Evolutionary conservation across 1,140 invertebrate genomes (phyloP).

Genomic region (Papilio machaon): DNA sequence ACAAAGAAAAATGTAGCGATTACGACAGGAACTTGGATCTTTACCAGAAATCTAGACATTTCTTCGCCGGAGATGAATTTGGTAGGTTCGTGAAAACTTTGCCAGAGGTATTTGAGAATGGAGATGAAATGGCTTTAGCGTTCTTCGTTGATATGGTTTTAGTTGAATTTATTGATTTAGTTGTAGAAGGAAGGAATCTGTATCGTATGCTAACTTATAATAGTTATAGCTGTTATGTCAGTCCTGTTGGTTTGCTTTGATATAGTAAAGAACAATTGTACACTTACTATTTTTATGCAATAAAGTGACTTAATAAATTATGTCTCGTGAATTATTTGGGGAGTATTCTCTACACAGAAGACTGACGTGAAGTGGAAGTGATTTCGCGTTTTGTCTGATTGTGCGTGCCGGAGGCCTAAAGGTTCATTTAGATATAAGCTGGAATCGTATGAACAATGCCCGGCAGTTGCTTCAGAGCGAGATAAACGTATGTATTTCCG

Average conservation of each 20-base stretch:
- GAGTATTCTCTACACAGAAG: background rate
- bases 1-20: slow-evolving; percentile 2
- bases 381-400: too few species aligned
- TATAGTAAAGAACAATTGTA: background rate
- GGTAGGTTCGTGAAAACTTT: background rate
- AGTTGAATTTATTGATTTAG: background rate
- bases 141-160: slow-evolving; percentile 27
- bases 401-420: too few species aligned
- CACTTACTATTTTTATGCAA: background rate
- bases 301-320: background rate
- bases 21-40: background rate
- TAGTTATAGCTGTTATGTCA: background rate
- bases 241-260: slow-evolving; percentile 5
- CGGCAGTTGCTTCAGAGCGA: too few species aligned
- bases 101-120: background rate
- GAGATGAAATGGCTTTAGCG: background rate
- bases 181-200: background rate
- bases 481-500: too few species aligned
- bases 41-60: slow-evolving; percentile 9
- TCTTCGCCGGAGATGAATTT: background rate
- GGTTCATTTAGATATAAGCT: too few species aligned
- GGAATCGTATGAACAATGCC: too few species aligned
- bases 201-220: background rate
- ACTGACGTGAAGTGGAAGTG: too few species aligned
- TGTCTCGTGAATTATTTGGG: background rate